Conservation (phyloP, 2,113 vertebrate species). For the Anhinga rufa region DNA sequence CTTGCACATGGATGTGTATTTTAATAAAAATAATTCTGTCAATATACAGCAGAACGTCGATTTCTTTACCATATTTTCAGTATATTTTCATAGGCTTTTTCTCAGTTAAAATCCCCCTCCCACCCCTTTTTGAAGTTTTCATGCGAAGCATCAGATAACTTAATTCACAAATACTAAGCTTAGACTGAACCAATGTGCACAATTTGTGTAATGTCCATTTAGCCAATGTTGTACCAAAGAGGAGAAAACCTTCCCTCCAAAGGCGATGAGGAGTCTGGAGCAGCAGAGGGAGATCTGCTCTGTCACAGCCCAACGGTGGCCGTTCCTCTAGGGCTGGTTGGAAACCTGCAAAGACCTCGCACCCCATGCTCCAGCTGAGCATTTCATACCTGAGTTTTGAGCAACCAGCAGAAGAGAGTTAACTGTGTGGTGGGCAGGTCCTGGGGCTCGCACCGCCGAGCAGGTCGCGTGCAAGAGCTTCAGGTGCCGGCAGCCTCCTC, state of each 20-base stretch:
- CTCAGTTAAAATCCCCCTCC: constrained; percentile 82
- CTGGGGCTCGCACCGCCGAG: background rate
- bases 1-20: constrained; percentile 93
- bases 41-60: constrained; percentile 92
- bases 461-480: background rate
- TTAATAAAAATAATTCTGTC: constrained; percentile 99
- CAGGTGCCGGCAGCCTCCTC: background rate
- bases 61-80: constrained; percentile 89
- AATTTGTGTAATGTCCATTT: constrained; percentile 65
- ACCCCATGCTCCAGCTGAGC: constrained; percentile 54
- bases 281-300: background rate
- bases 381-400: constrained; percentile 81
- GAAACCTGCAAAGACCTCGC: constrained; percentile 33
- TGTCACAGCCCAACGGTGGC: background rate
- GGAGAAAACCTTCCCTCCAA: background rate
- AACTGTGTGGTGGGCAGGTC: background rate
- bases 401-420: constrained; percentile 58
- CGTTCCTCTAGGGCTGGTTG: background rate
- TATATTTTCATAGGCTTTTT: constrained; percentile 81
- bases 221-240: constrained; percentile 45
- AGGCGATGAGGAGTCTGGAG: background rate
- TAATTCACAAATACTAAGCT: constrained; percentile 87
- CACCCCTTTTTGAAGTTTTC: constrained; percentile 73
- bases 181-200: constrained; percentile 86
- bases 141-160: constrained; percentile 91